Percentiles rank a stretch among this genome's conserved stretches.
Conservation (phyloP, 1,140 invertebrate species). For the Phortica variegata region DNA sequence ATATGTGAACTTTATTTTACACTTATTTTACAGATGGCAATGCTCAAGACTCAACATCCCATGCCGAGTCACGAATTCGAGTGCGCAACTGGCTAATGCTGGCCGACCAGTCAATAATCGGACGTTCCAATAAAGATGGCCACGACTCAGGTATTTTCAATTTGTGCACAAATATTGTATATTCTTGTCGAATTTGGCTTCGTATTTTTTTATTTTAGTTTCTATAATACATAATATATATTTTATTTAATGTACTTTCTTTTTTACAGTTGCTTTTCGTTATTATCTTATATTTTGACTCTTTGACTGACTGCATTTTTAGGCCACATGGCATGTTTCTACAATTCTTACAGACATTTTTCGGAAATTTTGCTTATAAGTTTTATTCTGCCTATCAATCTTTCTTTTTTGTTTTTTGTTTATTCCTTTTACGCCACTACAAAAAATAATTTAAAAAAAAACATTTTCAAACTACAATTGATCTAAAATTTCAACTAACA, state of each 20-base stretch:
- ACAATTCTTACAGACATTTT: too few species aligned
- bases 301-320: too few species aligned
- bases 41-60: constrained; percentile 22
- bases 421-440: constrained; percentile 3
- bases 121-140: constrained; percentile 15
- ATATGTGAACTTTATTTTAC: too few species aligned
- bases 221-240: neutral
- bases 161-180: too few species aligned
- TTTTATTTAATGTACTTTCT: neutral
- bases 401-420: constrained; percentile 7
- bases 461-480: too few species aligned
- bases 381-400: neutral
- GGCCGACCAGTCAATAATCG: constrained; percentile 50
- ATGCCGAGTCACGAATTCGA: constrained; percentile 46
- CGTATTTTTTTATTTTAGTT: constrained; percentile 1
- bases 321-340: too few species aligned
- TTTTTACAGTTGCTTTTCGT: neutral
- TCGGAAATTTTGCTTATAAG: too few species aligned
- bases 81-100: constrained; percentile 55
- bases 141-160: constrained; percentile 37
- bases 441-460: constrained; percentile 2
- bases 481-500: constrained; percentile 21
- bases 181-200: neutral
- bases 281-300: neutral
- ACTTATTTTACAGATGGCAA: constrained; percentile 14